Evolutionary conservation across 1,140 invertebrate genomes (phyloP), one percentile per base, ranked within the genome.

Genomic region (Tribolium castaneum): DNA sequence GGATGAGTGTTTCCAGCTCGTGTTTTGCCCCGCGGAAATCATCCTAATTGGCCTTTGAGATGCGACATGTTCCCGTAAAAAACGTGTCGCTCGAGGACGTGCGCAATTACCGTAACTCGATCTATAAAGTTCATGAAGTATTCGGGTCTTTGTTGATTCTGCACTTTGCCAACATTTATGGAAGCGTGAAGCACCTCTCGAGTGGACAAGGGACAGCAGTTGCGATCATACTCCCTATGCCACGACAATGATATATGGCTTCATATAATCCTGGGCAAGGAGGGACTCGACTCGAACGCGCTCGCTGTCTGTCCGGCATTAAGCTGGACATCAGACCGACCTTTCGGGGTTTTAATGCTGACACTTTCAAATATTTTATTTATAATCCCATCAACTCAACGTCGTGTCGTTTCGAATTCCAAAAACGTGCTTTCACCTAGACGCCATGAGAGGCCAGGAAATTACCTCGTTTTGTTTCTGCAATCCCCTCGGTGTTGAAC

Each of bases 151-250:
- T 71, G 79, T 79, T 81, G 78, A 81, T 81, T 81, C 51, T 79
- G 78, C 80, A 79, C 70, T 76, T 80, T 80, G 71, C 70, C 73
- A 78, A 79, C 80, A 76, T 79, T 75, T 73, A 75, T 76, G 76
- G 62, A 59, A 39, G 79, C 72, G 62, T 77, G 66, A 75, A 75
- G 77, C 35, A 73, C 51, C 73, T 75, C 35, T 78, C 77, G 51
- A 73, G 76, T 78, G 71, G 76, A 74, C 73, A 76, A 51, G 77
- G 39, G 75, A 50, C 66, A 78, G 39, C 52, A 52, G 16, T 70
- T 73, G 59, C 70, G 62, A 76, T 78, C 56, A 73, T 39, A 78
- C 30, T 45, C 39, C 34, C 30, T 72, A 16, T n/a, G 77, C 72
- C 13, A 49, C 50, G 16, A 50, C 75, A 70, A 82, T 76, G 78